phyloP scores from a whole-genome alignment of 2,888 invertebrate species.

The Lysandra coridon region DNA sequence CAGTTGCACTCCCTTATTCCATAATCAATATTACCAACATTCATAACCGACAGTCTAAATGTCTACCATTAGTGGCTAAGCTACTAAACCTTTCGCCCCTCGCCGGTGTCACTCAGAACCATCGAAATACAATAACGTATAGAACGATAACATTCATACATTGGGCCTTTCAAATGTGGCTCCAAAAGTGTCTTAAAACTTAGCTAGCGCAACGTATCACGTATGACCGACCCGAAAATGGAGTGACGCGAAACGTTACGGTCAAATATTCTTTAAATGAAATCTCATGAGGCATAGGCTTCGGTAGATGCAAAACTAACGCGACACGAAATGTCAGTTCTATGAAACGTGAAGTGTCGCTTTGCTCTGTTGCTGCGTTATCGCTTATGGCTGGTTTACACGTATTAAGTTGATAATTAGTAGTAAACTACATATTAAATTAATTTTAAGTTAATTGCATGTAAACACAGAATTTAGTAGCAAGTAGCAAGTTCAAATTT shows the following conservation, averaged over 20 bases:
- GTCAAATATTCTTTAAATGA: too few species aligned
- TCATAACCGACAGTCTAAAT: constrained; percentile 28
- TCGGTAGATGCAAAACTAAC: not conserved
- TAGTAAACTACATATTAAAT: too few species aligned
- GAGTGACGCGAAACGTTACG: too few species aligned
- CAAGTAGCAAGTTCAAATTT: too few species aligned
- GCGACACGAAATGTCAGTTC: not conserved
- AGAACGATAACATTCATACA: not conserved
- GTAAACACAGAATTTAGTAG: too few species aligned
- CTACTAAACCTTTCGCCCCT: constrained; percentile 63
- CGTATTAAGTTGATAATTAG: too few species aligned
- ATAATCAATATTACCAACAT: not conserved
- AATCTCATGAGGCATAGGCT: not conserved
- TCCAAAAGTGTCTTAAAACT: not conserved
- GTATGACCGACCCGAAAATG: too few species aligned
- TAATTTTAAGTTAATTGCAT: too few species aligned
- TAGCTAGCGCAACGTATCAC: not conserved
- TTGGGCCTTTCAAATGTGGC: not conserved
- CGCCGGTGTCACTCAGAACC: constrained; percentile 27
- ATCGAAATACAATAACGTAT: not conserved
- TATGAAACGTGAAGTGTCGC: not conserved
- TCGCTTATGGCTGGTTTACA: too few species aligned
- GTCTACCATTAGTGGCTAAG: constrained; percentile 44
- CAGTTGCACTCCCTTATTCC: not conserved
- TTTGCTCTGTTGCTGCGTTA: not conserved